phyloP scores from a whole-genome alignment of 1,140 invertebrate species.

The Drosophila sproati region DNA sequence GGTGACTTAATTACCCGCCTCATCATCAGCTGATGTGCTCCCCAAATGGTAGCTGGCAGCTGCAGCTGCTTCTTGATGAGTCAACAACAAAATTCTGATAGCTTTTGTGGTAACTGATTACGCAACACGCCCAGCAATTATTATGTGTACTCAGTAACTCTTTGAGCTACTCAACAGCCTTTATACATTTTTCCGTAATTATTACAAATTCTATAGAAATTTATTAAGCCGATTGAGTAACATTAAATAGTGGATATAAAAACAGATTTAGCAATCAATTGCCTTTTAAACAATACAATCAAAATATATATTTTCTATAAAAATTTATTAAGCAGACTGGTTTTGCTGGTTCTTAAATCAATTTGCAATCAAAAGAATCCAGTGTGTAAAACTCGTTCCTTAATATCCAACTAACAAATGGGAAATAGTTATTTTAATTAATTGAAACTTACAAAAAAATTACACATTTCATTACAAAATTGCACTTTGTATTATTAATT shows the following conservation, averaged over 20 bases:
- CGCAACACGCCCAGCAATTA: constrained; percentile 2
- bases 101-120: constrained; percentile 22
- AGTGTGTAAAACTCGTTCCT: no score
- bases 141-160: constrained; percentile 6
- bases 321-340: no score
- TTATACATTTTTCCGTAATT: constrained; percentile 5
- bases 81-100: constrained; percentile 27
- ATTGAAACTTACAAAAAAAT: not conserved
- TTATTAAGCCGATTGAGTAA: not conserved
- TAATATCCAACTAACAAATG: no score
- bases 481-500: not conserved
- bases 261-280: no score
- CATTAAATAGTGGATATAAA: not conserved
- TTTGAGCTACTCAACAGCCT: not conserved
- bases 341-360: no score
- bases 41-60: constrained; percentile 9
- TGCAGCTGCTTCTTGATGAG: constrained; percentile 14
- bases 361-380: no score
- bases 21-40: constrained; percentile 20
- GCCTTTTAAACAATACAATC: no score
- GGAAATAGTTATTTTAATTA: not conserved
- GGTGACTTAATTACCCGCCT: constrained; percentile 22
- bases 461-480: not conserved
- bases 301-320: no score
- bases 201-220: not conserved